Evolutionary conservation across 2,797 vertebrate genomes (phyloP), one percentile per base, ranked within the genome.

Genomic region (Danio albolineatus): DNA sequence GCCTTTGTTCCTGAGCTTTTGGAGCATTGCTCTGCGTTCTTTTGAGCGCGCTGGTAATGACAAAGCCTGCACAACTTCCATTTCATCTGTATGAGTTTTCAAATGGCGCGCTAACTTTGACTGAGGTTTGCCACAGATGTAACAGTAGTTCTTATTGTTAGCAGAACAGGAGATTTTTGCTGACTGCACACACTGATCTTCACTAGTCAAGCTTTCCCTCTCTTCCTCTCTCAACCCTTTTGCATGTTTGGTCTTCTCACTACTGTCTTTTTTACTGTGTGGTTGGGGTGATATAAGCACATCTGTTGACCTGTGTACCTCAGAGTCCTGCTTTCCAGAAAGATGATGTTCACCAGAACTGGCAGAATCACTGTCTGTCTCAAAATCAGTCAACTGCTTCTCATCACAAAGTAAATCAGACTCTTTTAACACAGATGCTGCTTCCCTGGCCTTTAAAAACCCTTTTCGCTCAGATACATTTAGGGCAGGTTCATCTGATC

Each of bases 371-470:
- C 51, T 28, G 41, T 74, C 43, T 44, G 6, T 59, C 38, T 78
- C 54, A n/a, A n/a, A n/a, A n/a, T n/a, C n/a, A 51, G 54, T 60
- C 54, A 56, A 14, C 70, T 43, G 57, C 39, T 64, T 57, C 54
- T 64, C 71, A 66, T 61, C 59, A 49, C 56, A 67, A 28, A 81
- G n/a, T 43, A 81, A 62, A 4, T 62, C 48, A 64, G 7, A 7
- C 51, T 70, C 54, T 28, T 75, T 28, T 70, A 59, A 9, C 43
- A 61, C 1, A 61, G 17, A 53, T 36, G 6, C 39, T 61, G 9
- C 38, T 69, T 44, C 44, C 8, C 56, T 81, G 19, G 17, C 14
- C 54, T 70, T 54, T 16, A 60, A 16, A 43, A 16, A 38, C 59
- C 8, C 3, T 54, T 76, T 75, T n/a, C 44, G 43, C 49, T 46